Conservation (phyloP, 2,113 vertebrate genomes). For the Gnathonemus longibarbis region DNA sequence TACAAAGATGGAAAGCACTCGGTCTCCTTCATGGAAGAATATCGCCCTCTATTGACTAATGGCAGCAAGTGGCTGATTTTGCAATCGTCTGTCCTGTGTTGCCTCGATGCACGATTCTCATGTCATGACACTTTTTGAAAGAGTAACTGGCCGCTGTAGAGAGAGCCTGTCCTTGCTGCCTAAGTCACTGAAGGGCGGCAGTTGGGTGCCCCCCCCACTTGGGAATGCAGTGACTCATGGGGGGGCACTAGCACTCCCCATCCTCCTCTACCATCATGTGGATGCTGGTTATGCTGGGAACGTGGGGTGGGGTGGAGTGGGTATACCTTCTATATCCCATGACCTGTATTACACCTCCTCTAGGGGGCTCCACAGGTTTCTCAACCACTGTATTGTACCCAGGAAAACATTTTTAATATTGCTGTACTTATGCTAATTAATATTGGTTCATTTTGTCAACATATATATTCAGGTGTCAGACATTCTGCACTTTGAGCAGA, state of each 20-base stretch:
- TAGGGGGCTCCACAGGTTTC: not conserved
- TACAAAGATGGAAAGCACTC: not conserved
- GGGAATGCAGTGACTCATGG: not conserved
- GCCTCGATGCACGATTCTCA: not conserved
- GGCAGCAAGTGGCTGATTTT: not conserved
- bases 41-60: slow-evolving; percentile 33
- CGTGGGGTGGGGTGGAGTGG: not conserved
- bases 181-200: not conserved
- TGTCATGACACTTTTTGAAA: not conserved
- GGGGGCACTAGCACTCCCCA: not conserved
- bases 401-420: not conserved
- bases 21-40: slow-evolving; percentile 3
- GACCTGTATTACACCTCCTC: not conserved
- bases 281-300: not conserved
- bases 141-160: not conserved
- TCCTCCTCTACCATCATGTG: not conserved
- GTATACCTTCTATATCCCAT: not conserved
- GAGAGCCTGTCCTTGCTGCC: not conserved
- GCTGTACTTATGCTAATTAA: not conserved
- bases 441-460: not conserved
- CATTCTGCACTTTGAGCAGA: not conserved
- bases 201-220: not conserved
- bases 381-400: not conserved
- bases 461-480: not conserved
- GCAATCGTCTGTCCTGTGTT: not conserved